These are phyloP conservation scores for Stenopsyche tienmushanensis DNA, from an alignment of 1,140 invertebrate genomes.

Conservation along the genomic window DNA sequence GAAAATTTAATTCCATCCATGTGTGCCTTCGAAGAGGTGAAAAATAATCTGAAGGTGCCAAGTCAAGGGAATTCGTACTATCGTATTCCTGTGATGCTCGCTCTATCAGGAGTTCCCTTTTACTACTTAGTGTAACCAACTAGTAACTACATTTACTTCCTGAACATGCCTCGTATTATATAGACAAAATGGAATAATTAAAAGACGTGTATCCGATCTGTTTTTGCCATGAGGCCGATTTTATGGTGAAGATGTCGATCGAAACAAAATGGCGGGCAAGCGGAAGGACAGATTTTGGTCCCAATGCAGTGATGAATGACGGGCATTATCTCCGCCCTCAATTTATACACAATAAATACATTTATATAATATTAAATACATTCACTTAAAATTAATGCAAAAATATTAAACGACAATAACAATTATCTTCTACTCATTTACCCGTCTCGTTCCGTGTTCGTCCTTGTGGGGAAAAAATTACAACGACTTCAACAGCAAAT, in stretches of 20 bases:
- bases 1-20: no score
- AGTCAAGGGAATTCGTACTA: no score
- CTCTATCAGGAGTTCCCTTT: no score
- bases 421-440: conserved; percentile 9
- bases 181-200: no score
- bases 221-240: no score
- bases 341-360: conserved; percentile 20
- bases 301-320: conserved; percentile 37
- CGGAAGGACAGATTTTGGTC: conserved; percentile 41
- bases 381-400: conserved; percentile 38
- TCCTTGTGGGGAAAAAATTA: background rate
- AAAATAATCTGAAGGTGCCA: no score
- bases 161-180: no score
- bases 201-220: no score
- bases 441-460: background rate
- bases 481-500: background rate
- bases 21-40: no score
- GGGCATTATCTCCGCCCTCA: conserved; percentile 6
- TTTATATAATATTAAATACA: conserved; percentile 24
- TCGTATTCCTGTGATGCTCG: no score
- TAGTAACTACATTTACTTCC: no score
- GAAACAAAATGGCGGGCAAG: conserved; percentile 14
- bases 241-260: background rate
- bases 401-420: conserved; percentile 35
- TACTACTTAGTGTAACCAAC: no score